Evolutionary conservation across 1,140 invertebrate species (phyloP).

Genomic region (Euura lappo): DNA sequence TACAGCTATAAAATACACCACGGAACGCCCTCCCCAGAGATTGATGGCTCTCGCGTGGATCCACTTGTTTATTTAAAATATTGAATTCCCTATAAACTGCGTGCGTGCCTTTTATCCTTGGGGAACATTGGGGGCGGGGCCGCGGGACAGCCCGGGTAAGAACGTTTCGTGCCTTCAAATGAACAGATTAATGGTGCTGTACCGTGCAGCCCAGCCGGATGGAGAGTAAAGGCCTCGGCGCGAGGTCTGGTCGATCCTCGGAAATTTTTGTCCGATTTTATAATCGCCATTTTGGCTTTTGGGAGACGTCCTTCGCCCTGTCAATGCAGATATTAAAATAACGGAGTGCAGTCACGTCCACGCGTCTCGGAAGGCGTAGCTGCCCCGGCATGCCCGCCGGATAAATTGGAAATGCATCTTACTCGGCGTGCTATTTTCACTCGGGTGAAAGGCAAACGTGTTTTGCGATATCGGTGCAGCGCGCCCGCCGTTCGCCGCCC

Average conservation of each 20-base stretch:
- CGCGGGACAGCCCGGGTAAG: background rate
- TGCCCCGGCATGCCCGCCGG: background rate
- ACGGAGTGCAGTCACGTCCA: too few relatives aligned
- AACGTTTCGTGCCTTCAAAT: background rate
- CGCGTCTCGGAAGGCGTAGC: too few relatives aligned
- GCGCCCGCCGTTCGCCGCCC: too few relatives aligned
- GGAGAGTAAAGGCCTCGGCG: too few relatives aligned
- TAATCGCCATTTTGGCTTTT: too few relatives aligned
- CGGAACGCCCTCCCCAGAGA: background rate
- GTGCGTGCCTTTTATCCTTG: background rate
- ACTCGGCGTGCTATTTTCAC: background rate
- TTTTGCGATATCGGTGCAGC: background rate
- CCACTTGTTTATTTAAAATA: slow-evolving; percentile 36
- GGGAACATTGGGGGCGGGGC: background rate
- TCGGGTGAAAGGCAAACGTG: background rate
- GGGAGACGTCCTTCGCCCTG: too few relatives aligned
- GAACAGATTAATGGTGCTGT: too few relatives aligned
- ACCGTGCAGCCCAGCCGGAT: too few relatives aligned
- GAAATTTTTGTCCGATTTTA: too few relatives aligned
- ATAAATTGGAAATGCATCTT: slow-evolving; percentile 3
- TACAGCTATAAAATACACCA: background rate
- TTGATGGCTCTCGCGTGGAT: slow-evolving; percentile 22
- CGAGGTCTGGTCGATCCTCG: too few relatives aligned
- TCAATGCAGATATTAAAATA: too few relatives aligned
- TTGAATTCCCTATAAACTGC: slow-evolving; percentile 36